Percentiles rank a stretch among this genome's conserved stretches.
Conservation (phyloP, 2,113 vertebrate genomes). For the Corvus hawaiiensis region DNA sequence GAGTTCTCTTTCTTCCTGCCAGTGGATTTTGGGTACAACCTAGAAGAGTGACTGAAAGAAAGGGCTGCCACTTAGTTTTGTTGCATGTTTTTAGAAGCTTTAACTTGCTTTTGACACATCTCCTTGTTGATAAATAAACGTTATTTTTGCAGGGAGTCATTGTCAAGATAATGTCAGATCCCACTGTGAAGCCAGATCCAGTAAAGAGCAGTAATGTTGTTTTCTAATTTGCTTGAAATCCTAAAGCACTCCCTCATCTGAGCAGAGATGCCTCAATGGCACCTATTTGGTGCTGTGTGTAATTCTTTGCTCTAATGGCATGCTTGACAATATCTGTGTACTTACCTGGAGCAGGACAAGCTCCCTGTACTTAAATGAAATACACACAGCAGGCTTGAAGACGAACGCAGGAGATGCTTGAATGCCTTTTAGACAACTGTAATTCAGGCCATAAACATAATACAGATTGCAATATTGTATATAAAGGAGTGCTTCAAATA, state of each 20-base stretch:
- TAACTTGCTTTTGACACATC: background rate
- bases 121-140: background rate
- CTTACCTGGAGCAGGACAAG: conserved; percentile 5
- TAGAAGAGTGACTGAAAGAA: background rate
- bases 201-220: background rate
- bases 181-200: background rate
- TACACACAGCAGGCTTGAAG: background rate
- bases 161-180: background rate
- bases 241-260: background rate
- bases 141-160: background rate
- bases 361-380: conserved; percentile 17
- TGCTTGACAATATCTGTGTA: background rate
- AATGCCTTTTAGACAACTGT: background rate
- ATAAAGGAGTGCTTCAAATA: background rate
- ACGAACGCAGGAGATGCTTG: background rate
- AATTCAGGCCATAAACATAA: conserved; percentile 28
- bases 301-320: background rate
- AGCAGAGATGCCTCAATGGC: background rate
- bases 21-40: background rate
- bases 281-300: background rate
- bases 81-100: background rate
- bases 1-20: background rate
- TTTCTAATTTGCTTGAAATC: conserved; percentile 12
- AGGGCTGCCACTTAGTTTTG: background rate
- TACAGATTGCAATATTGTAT: background rate